A percentile compares a stretch with the other conserved stretches of the same genome.
Conservation (phyloP, 1,140 invertebrate genomes). For the Andricus grossulariae region DNA sequence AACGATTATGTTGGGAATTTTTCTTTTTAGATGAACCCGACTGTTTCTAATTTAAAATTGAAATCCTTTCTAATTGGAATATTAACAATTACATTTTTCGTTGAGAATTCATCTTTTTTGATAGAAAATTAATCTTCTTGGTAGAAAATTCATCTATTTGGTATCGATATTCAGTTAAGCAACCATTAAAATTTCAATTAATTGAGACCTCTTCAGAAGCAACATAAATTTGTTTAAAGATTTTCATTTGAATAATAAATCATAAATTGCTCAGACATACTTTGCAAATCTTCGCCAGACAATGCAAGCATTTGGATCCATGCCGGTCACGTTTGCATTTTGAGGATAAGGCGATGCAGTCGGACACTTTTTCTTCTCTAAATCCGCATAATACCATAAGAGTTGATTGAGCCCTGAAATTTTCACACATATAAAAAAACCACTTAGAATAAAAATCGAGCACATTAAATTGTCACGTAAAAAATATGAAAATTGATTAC, state of each 20-base stretch:
- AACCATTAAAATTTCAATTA: too few relatives aligned
- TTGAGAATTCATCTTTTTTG: too few relatives aligned
- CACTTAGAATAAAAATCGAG: neutral
- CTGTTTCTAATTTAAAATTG: too few relatives aligned
- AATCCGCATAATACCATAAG: conserved; percentile 97
- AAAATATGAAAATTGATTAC: conserved; percentile 56
- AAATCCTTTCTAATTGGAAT: too few relatives aligned
- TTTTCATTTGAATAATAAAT: conserved; percentile 15
- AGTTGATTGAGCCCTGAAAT: conserved; percentile 84
- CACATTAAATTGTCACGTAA: neutral
- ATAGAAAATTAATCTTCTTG: too few relatives aligned
- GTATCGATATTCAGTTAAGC: too few relatives aligned
- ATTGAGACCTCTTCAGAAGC: too few relatives aligned
- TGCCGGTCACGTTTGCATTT: conserved; percentile 76
- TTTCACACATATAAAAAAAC: neutral
- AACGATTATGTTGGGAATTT: too few relatives aligned
- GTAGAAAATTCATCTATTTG: too few relatives aligned
- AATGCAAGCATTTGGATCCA: conserved; percentile 89
- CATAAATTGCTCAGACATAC: conserved; percentile 75
- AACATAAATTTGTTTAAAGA: too few relatives aligned
- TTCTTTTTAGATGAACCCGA: too few relatives aligned
- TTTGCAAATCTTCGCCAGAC: conserved; percentile 95
- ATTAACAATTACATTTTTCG: too few relatives aligned
- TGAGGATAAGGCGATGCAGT: conserved; percentile 68
- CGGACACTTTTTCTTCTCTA: conserved; percentile 90